Evolutionary conservation across 2,888 invertebrate genomes (phyloP), one percentile per base, ranked within the genome.

Genomic region (Euproctis similis): DNA sequence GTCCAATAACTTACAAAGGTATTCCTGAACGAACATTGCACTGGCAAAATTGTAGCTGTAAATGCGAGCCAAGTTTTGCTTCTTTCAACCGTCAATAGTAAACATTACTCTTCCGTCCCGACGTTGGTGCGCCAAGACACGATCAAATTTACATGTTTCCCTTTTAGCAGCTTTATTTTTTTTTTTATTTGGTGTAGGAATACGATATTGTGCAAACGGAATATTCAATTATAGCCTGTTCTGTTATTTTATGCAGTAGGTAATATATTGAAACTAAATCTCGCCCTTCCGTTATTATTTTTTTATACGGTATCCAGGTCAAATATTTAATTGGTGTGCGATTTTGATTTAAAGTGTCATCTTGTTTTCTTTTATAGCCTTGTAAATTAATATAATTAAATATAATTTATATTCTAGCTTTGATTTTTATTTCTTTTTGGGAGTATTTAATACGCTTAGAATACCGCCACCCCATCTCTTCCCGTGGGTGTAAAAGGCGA

Each of bases 131-230:
- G 61, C 64, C 60, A 67, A 72, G 77, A 73, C 72, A 61, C 75
- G 74, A 76, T 80, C 71, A 77, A 81, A 82, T 82, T 82, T 82
- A 80, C 82, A 82, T 82, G 77, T 77, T 78, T 76, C 73, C 64
- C 67, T 72, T 71, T 66, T 67, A 62, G 68, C 63, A 68, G n/a
- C n/a, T 75, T 67, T 78, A 80, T 77, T 82, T 82, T 80, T 74
- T 77, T n/a, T n/a, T 81, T 77, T 78, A 77, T 81, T 74, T 80
- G 80, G 78, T 78, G 71, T 73, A 81, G 68, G 76, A 77, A 76
- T 73, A 68, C 62, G 64, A 66, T 57, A 69, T 76, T 77, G 74
- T 76, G 74, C 69, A 76, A 75, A 76, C 67, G 68, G 81, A 82
- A 82, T 82, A 81, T 81, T 81, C 75, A 82, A 81, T 82, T 78